These are phyloP conservation scores for cat (Felis catus) DNA, from an alignment of 2,113 vertebrate species.

Conservation along the genomic window DNA sequence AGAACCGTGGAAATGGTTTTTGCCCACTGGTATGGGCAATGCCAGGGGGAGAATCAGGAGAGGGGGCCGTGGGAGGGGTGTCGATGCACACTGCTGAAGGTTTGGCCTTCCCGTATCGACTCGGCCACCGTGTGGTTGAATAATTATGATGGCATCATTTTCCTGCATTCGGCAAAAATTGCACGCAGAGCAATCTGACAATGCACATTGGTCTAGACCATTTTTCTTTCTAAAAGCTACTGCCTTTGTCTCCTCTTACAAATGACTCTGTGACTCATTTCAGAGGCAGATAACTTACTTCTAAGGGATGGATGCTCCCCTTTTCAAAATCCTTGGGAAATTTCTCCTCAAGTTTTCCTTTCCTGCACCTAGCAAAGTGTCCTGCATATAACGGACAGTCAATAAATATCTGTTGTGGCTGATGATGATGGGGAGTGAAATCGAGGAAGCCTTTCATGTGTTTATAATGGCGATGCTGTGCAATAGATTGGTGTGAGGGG, in stretches of 20 bases:
- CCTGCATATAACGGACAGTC: not conserved
- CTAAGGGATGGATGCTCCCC: not conserved
- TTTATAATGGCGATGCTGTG: not conserved
- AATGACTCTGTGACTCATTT: not conserved
- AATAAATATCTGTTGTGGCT: not conserved
- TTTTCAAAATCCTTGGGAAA: not conserved
- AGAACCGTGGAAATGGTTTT: not conserved
- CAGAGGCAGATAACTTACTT: not conserved
- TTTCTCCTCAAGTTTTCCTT: not conserved
- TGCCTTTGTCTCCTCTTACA: not conserved
- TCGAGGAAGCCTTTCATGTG: slow-evolving; percentile 50
- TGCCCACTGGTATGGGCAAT: fast-evolving
- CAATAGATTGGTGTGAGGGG: not conserved
- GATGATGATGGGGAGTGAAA: slow-evolving; percentile 18
- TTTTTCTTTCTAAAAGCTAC: not conserved
- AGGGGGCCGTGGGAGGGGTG: fast-evolving
- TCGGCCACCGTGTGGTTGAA: fast-evolving
- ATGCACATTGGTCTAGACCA: fast-evolving
- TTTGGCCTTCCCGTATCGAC: fast-evolving
- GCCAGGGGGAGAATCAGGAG: not conserved
- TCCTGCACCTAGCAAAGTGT: not conserved
- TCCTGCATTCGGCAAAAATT: not conserved
- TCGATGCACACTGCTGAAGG: not conserved
- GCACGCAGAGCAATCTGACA: not conserved
- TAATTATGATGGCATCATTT: not conserved